Base-by-base conservation (phyloP, 2,113 vertebrate species). In the Cariama cristata region DNA sequence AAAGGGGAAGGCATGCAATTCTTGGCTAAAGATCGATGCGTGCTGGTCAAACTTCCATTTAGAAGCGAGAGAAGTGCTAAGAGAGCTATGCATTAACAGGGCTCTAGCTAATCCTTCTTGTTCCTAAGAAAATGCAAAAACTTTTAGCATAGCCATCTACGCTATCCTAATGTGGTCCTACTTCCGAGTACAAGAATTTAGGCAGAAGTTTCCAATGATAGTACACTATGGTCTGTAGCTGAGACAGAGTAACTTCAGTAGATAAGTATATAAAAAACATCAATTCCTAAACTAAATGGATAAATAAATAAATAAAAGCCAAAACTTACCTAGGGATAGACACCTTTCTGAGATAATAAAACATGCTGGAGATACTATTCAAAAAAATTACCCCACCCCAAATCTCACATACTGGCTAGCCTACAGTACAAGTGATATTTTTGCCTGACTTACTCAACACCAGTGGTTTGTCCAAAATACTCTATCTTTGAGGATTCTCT, bases 21-120 rank as follows among this genome's bases (percentile, higher is more conserved):
- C 63, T 73, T n/a, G 30, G 56, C 13, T 33, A 50, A 22, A 11
- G 49, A 64, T 33, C 1, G 1, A 45, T 2, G 32, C 0, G 2
- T 8, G 20, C 8, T 64, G 18, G 20, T 28, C 32, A 68, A 52
- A 40, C 27, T 50, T 45, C 49, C 2, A 2, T 30, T 75, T 5
- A 50, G 60, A 71, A 88, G 12, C 42, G 67, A 33, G n/a, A 49
- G 49, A 62, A 56, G 21, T 8, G 23, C 12, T 35, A 12, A 27
- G 35, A 33, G 66, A 76, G 18, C 9, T 55, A 15, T n/a, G 8
- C 40, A 56, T 19, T 38, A 60, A 12, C 14, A 64, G 4, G 7
- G 35, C 26, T 5, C 9, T 19, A 79, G 20, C 27, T 77, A 59
- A 69, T 60, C 11, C 22, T 20, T 68, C 47, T 35, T 38, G 5